These are phyloP conservation scores for Epirrhoe tristata DNA, from an alignment of 2,888 invertebrate genomes.

Conservation along the genomic window DNA sequence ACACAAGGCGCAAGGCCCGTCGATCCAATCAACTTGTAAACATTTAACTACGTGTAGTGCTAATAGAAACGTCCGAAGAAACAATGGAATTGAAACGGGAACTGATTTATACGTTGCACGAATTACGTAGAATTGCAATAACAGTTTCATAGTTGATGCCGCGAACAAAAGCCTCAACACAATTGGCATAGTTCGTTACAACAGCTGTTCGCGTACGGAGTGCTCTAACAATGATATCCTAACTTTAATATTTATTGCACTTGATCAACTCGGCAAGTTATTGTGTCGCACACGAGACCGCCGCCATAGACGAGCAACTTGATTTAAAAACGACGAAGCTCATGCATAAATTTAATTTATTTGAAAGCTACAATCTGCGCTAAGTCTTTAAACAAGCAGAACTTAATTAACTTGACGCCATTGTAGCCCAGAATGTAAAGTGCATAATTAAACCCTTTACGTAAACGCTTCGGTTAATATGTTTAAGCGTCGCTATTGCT, in stretches of 20 bases:
- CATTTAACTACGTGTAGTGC: slow-evolving; percentile 37
- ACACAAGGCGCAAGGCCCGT: slow-evolving; percentile 28
- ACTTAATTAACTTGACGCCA: slow-evolving; percentile 81
- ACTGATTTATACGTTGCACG: slow-evolving; percentile 55
- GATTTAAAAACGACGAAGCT: slow-evolving; percentile 69
- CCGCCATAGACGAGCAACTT: slow-evolving; percentile 51
- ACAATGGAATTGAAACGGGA: slow-evolving; percentile 47
- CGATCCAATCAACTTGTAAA: slow-evolving; percentile 39
- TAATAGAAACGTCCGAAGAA: slow-evolving; percentile 47
- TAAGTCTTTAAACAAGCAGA: slow-evolving; percentile 77
- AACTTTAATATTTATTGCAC: slow-evolving; percentile 84
- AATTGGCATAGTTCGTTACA: slow-evolving; percentile 78
- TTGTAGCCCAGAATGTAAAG: slow-evolving; percentile 76
- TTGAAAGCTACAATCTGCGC: slow-evolving; percentile 67
- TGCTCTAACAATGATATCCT: slow-evolving; percentile 81
- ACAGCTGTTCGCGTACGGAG: slow-evolving; percentile 69
- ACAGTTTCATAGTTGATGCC: slow-evolving; percentile 74
- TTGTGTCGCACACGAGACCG: slow-evolving; percentile 53
- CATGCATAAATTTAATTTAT: slow-evolving; percentile 71
- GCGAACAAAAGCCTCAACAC: slow-evolving; percentile 76
- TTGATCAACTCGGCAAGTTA: slow-evolving; percentile 74
- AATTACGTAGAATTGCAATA: slow-evolving; percentile 61
- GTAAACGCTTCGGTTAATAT: slow-evolving; percentile 82
- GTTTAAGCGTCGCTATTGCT: slow-evolving; percentile 81
- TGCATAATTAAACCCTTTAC: slow-evolving; percentile 81